These are phyloP conservation scores for Smithornis capensis DNA, from an alignment of 2,113 vertebrate genomes.

Conservation along the genomic window DNA sequence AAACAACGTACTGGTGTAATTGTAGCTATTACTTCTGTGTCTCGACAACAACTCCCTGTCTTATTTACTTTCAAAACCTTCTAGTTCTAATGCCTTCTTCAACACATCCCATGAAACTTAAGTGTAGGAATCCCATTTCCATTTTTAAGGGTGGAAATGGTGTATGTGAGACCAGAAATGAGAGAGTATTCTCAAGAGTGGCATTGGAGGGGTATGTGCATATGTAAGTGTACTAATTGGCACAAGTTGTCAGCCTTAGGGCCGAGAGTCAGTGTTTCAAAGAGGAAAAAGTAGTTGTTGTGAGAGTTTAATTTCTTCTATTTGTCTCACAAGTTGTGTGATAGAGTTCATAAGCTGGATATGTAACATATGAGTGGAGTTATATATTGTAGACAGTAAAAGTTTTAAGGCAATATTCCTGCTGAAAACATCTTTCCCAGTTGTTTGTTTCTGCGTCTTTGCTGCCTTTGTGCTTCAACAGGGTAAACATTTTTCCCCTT, in stretches of 20 bases:
- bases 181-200: background rate
- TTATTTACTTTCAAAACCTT: background rate
- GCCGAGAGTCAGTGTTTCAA: background rate
- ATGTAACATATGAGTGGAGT: background rate
- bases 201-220: background rate
- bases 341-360: background rate
- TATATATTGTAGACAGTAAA: background rate
- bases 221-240: background rate
- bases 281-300: background rate
- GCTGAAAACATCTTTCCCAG: background rate
- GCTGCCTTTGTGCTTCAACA: background rate
- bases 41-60: background rate
- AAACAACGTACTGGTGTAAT: background rate
- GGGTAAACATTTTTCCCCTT: background rate
- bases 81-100: background rate
- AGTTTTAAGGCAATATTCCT: background rate
- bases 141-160: background rate
- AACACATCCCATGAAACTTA: background rate
- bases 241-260: background rate
- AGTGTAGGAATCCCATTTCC: background rate
- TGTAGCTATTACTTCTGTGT: background rate
- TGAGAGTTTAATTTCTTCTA: background rate
- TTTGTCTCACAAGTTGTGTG: accelerated
- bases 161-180: background rate
- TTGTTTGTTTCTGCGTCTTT: background rate